phyloP scores from a whole-genome alignment of 2,888 invertebrate species.

The Lasioglossum vierecki region DNA sequence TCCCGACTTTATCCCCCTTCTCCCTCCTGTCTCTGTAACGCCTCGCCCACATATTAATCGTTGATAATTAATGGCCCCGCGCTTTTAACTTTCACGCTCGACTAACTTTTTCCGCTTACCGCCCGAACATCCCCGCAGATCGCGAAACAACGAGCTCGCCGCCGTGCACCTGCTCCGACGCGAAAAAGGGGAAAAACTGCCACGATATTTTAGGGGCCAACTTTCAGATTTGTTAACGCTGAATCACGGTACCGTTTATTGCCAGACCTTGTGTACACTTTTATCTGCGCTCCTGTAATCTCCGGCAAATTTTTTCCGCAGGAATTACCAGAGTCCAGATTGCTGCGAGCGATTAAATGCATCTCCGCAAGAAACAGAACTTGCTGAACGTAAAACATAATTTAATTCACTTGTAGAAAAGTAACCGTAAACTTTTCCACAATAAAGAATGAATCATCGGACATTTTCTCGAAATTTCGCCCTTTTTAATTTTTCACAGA shows the following conservation, averaged over 20 bases:
- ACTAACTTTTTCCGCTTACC: conserved; percentile 8
- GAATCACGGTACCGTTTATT: background rate
- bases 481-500: background rate
- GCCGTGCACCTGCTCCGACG: conserved; percentile 9
- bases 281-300: background rate
- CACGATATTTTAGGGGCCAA: conserved; percentile 3
- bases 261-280: background rate
- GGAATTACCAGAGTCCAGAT: background rate
- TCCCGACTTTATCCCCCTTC: background rate
- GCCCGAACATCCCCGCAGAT: conserved; percentile 5
- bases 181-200: background rate
- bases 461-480: background rate
- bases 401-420: background rate
- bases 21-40: background rate
- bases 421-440: no score
- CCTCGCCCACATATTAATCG: conserved; percentile 6
- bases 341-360: background rate
- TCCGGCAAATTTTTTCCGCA: background rate
- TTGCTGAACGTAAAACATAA: background rate
- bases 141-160: background rate
- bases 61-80: background rate
- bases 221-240: conserved; percentile 5
- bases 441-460: background rate
- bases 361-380: background rate
- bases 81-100: background rate